Base-by-base conservation (phyloP, 2,888 invertebrate genomes). In the Pristionchus entomophagus region DNA sequence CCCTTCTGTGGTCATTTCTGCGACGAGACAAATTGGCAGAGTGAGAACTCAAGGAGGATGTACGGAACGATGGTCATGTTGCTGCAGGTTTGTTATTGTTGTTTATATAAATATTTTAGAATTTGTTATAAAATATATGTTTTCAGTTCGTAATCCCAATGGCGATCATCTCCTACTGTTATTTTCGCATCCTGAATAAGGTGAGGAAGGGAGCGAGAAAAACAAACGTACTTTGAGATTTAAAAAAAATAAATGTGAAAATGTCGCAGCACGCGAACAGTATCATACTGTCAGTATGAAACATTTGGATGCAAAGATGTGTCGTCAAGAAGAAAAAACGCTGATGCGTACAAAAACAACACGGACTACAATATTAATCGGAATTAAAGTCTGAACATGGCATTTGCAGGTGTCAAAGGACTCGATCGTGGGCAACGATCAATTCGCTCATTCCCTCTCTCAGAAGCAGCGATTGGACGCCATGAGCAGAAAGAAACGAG, bases 11-110 rank as follows among this genome's bases (percentile, higher is more conserved):
- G 92, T 38, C 87, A 95, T 86, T 97, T 96, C 92, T 93, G 93
- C 87, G 93, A 92, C 85, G 93, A 93, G 83, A 90, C 91, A 17
- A 91, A 96, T 65, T 99, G 99, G 98, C 97, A 97, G 0, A 91
- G 91, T 35, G 97, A 97, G 92, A 95, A 96, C 81, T 95, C 96
- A 91, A 95, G 97, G 73, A 94, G 95, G 93, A 94, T 95, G 84
- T 99, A 97, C 94, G 97, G 97, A 32, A 90, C 91, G 6, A 91
- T 91, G 26, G 93, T 93, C 12, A 93, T 93, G 93, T 86, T 93
- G 14, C 87, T 92, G 26, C 92, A 91, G 88, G 91, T 91, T 22
- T 32, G 2, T 51, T 14, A 38, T 29, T 29, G 19, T 59, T 22
- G 8, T 51, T 45, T 29, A 51, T 51, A 38, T 35, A 22, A 10